Evolutionary conservation across 2,797 vertebrate species (phyloP), one percentile per base, ranked within the genome.

Genomic region (Tenualosa thibaudeaui): DNA sequence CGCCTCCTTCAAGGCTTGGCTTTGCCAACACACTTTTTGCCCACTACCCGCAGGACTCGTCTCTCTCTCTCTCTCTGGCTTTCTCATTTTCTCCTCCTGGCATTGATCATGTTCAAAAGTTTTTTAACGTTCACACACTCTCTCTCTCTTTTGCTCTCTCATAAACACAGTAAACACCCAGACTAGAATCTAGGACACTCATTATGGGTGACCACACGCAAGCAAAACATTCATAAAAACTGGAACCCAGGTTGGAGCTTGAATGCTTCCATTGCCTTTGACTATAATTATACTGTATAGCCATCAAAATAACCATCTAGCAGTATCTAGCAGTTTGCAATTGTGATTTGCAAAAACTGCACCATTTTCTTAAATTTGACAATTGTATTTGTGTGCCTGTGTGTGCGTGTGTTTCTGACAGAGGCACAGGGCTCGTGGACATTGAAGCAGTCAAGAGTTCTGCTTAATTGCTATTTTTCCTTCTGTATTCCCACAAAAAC

Each of bases 1-100:
- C 17, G 5, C 71, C 71, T 78, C 40, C 65, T 71, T 71, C 71
- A 78, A 78, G 71, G 40, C 71, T 78, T 17, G 19, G 26, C 71
- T 78, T 19, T 78, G 71, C 15, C 71, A 43, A 19, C 19, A 5
- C n/a, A 13, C 0, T 71, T 71, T 49, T 51, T 22, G 71, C 65
- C 5, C 15, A 3, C 26, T 31, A 31, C 31, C 65, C 26, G 0
- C 31, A 26, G 15, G 71, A 78, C 19, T 78, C 15, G 19, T 5
- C 71, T 78, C 37, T 75, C 31, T 46, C 40, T 56, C 54, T 56
- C 15, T 56, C 15, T 56, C 15, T 56, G 15, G 22, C 54, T 62
- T 5, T 62, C 9, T 62, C 22, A 7, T 2, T 62, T 22, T 62
- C 58, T 62, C 58, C 9, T 0, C 24, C 22, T 62, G 56, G 17